These are phyloP conservation scores for Anaspis maculata DNA, from an alignment of 2,888 invertebrate species.

Conservation along the genomic window DNA sequence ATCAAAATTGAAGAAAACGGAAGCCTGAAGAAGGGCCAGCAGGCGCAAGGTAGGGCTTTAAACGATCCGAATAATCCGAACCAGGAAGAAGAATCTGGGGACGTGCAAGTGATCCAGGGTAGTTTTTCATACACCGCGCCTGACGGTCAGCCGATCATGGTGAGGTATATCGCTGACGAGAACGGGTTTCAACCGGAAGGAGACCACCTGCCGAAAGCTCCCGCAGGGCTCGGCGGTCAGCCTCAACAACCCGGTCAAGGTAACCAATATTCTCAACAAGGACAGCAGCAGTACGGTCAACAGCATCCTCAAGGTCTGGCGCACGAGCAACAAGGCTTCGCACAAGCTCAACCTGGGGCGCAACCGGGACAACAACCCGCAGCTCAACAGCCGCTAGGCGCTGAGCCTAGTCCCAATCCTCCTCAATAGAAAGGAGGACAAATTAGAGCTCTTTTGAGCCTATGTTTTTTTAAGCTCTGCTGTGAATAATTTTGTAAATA, in stretches of 20 bases:
- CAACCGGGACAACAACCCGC: conserved; percentile 13
- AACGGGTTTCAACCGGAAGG: conserved; percentile 63
- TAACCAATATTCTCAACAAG: not conserved
- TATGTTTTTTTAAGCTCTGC: too few species aligned
- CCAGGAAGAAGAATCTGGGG: conserved; percentile 42
- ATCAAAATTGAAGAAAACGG: conserved; percentile 67
- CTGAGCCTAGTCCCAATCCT: too few species aligned
- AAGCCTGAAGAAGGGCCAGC: conserved; percentile 57
- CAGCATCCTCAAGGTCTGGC: conserved; percentile 1
- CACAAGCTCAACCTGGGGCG: conserved; percentile 14
- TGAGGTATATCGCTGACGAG: conserved; percentile 63
- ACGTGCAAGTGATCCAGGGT: conserved; percentile 55
- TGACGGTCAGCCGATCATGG: conserved; percentile 59
- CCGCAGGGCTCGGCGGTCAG: conserved; percentile 38
- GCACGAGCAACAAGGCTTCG: conserved; percentile 3
- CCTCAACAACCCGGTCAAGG: not conserved
- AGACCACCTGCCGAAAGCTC: conserved; percentile 53
- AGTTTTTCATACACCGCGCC: conserved; percentile 64
- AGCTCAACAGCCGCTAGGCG: conserved; percentile 1
- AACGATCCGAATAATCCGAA: conserved; percentile 9
- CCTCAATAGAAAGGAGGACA: too few species aligned
- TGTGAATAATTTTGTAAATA: too few species aligned
- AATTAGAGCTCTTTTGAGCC: too few species aligned
- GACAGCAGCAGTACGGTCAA: not conserved
- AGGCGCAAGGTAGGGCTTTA: conserved; percentile 25